A percentile compares a stretch with the other conserved stretches of the same genome.
These are phyloP conservation scores for Adineta ricciae DNA, from an alignment of 2,888 invertebrate species.

Conservation along the genomic window DNA sequence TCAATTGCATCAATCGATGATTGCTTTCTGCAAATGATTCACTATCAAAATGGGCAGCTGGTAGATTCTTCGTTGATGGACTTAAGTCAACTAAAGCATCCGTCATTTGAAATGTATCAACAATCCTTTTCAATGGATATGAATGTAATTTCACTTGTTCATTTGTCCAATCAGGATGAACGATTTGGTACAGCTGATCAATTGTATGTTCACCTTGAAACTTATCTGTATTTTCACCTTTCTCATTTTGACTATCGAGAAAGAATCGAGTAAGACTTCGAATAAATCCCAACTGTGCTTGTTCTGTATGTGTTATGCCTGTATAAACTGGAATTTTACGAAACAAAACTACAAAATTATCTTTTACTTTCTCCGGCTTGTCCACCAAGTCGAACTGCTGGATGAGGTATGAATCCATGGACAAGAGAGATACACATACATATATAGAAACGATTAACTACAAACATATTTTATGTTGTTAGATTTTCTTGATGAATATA, in stretches of 20 bases:
- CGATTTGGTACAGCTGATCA: not conserved
- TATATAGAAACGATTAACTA: not conserved
- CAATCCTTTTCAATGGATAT: not conserved
- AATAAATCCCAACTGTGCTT: not conserved
- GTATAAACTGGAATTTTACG: not conserved
- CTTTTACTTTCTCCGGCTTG: not conserved
- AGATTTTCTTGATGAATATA: not conserved
- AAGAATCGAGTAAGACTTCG: not conserved
- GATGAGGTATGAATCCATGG: not conserved
- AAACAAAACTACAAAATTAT: not conserved
- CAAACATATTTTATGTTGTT: not conserved
- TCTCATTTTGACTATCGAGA: not conserved
- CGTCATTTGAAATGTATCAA: not conserved
- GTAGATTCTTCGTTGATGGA: conserved; percentile 27
- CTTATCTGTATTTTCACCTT: not conserved
- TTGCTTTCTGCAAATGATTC: conserved; percentile 24
- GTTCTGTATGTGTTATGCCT: not conserved
- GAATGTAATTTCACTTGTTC: not conserved
- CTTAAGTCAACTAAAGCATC: conserved; percentile 25
- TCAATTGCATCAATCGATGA: conserved; percentile 22
- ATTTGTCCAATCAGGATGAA: not conserved
- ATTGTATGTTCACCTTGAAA: not conserved
- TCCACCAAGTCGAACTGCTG: not conserved
- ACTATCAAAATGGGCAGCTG: conserved; percentile 32
- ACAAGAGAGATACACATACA: not conserved